These are phyloP conservation scores for Salarias fasciatus DNA, from an alignment of 2,797 vertebrate genomes.

Conservation along the genomic window DNA sequence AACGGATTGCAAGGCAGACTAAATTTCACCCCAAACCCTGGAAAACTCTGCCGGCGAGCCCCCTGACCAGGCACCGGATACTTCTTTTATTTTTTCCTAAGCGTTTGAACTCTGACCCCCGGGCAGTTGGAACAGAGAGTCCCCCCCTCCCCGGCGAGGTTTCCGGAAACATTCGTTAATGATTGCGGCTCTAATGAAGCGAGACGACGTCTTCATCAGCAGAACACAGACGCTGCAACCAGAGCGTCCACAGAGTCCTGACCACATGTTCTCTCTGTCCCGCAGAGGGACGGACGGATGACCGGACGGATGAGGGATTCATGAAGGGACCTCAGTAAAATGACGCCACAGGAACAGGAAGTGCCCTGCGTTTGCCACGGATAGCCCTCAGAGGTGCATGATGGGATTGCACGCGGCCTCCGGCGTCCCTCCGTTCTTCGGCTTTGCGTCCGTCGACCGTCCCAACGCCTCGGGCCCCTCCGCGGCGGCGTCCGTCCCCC, in stretches of 20 bases:
- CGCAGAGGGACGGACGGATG: conserved; percentile 16
- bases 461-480: conserved; percentile 45
- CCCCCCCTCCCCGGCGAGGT: conserved; percentile 29
- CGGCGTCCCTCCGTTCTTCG: conserved; percentile 18
- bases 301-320: too few relatives aligned
- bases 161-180: conserved; percentile 78
- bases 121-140: conserved; percentile 14
- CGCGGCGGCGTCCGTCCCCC: background rate
- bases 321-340: too few relatives aligned
- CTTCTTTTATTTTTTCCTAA: too few relatives aligned
- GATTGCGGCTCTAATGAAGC: conserved; percentile 79
- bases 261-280: conserved; percentile 23
- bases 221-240: conserved; percentile 40
- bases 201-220: conserved; percentile 80
- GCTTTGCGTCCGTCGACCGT: background rate
- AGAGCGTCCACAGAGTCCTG: conserved; percentile 34
- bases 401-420: conserved; percentile 57
- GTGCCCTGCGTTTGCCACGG: conserved; percentile 5
- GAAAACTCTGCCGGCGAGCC: too few relatives aligned
- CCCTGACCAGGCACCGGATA: too few relatives aligned
- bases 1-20: too few relatives aligned
- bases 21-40: too few relatives aligned
- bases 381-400: conserved; percentile 21
- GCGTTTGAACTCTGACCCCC: conserved; percentile 32
- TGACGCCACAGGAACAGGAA: too few relatives aligned